A percentile compares a stretch with the other conserved stretches of the same genome.
Evolutionary conservation across 2,113 vertebrate species (phyloP).

Genomic region (Pachypanchax playfairii): DNA sequence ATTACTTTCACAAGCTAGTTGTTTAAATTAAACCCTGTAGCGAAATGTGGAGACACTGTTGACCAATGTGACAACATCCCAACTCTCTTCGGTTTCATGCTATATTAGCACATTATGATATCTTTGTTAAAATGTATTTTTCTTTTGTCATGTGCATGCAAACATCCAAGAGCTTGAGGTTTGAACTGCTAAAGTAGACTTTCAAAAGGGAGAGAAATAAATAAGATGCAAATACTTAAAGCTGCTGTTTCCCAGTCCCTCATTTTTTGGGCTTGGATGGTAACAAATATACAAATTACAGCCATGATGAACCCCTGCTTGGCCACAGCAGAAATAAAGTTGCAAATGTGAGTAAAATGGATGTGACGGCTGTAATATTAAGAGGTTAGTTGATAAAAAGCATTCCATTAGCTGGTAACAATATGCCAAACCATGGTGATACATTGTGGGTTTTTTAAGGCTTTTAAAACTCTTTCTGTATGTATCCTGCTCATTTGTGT

Average conservation of each 20-base stretch:
- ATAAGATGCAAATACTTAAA: slow-evolving; percentile 35
- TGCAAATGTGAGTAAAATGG: slow-evolving; percentile 37
- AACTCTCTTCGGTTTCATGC: slow-evolving; percentile 50
- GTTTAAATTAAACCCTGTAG: slow-evolving; percentile 47
- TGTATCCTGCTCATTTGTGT: slow-evolving; percentile 16
- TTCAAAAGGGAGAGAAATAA: slow-evolving; percentile 21
- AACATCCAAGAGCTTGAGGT: slow-evolving; percentile 17
- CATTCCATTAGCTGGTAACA: slow-evolving; percentile 57
- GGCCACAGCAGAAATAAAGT: slow-evolving; percentile 27
- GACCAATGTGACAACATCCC: slow-evolving; percentile 43
- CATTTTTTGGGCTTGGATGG: slow-evolving; percentile 32
- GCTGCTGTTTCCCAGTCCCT: slow-evolving; percentile 12
- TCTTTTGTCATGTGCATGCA: slow-evolving; percentile 13
- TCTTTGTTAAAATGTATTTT: slow-evolving; percentile 47
- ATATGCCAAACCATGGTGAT: slow-evolving; percentile 23
- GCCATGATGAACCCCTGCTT: slow-evolving; percentile 15
- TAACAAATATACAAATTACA: slow-evolving; percentile 43
- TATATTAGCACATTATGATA: slow-evolving; percentile 45
- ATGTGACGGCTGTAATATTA: slow-evolving; percentile 55
- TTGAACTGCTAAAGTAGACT: background rate
- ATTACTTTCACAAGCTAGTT: slow-evolving; percentile 11
- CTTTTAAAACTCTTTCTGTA: slow-evolving; percentile 48
- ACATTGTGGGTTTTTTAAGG: slow-evolving; percentile 48
- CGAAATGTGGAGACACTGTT: slow-evolving; percentile 34
- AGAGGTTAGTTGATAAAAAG: slow-evolving; percentile 68